These are phyloP conservation scores for Ciconia nigra DNA, from an alignment of 2,797 vertebrate genomes.

Conservation along the genomic window DNA sequence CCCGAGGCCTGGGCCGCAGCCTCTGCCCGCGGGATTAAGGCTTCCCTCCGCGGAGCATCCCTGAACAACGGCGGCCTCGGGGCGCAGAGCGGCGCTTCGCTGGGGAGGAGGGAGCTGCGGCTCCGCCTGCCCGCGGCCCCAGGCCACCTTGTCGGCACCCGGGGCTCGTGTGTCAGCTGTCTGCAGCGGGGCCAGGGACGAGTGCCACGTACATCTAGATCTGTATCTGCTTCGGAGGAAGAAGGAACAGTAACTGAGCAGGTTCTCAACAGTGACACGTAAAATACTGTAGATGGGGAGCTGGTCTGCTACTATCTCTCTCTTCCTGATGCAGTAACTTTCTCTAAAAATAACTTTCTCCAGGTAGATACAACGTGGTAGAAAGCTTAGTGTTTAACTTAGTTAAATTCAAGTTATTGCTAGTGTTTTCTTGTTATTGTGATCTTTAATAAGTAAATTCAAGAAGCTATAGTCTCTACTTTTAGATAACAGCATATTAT, in stretches of 20 bases:
- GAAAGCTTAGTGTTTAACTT: not conserved
- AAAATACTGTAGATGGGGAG: fast-evolving
- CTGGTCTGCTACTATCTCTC: not conserved
- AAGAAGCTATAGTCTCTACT: fast-evolving
- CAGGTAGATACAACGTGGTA: not conserved
- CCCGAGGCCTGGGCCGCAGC: not conserved
- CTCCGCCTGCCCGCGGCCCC: not conserved
- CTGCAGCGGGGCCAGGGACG: fast-evolving
- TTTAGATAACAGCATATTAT: not conserved
- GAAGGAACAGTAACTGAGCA: not conserved
- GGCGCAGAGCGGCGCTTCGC: not conserved
- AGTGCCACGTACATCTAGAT: fast-evolving
- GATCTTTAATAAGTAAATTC: not conserved
- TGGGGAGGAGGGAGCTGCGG: not conserved
- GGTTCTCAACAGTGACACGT: not conserved
- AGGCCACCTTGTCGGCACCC: not conserved
- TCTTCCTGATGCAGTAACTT: not conserved
- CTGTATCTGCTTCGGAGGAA: not conserved
- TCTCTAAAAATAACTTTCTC: not conserved
- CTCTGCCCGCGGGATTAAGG: not conserved
- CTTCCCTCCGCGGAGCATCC: not conserved
- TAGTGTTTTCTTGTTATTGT: fast-evolving
- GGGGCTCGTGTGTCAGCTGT: too few species aligned
- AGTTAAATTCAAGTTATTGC: not conserved
- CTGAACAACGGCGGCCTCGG: not conserved